These are phyloP conservation scores for Chiroxiphia lanceolata DNA, from an alignment of 2,797 vertebrate genomes.

Conservation along the genomic window DNA sequence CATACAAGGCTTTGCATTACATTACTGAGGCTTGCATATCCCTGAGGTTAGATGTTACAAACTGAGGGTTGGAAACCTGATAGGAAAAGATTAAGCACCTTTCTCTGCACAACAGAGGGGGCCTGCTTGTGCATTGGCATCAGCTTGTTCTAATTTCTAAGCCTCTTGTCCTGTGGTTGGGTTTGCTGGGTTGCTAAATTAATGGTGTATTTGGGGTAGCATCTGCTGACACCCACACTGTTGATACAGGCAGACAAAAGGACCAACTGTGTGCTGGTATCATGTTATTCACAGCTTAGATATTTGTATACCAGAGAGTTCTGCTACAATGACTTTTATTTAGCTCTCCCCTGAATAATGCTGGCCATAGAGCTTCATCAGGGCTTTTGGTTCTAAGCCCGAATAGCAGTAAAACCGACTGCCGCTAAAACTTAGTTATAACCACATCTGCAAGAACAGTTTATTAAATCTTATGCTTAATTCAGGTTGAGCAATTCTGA, in stretches of 20 bases:
- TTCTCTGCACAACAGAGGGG: background rate
- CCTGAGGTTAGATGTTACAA: background rate
- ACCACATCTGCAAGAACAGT: background rate
- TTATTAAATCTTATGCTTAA: conserved; percentile 20
- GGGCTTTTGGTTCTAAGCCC: background rate
- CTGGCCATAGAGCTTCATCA: background rate
- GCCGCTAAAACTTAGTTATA: conserved; percentile 28
- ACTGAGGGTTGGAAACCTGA: background rate
- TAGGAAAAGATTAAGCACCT: background rate
- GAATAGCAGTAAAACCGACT: background rate
- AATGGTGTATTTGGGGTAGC: background rate
- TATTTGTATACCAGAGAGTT: background rate
- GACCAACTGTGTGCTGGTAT: background rate
- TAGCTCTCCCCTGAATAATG: background rate
- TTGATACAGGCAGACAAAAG: background rate
- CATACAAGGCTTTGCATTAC: background rate
- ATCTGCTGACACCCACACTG: background rate
- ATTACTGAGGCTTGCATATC: background rate
- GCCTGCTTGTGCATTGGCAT: background rate
- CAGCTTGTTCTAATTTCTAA: background rate
- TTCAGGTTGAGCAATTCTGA: background rate
- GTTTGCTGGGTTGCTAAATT: background rate
- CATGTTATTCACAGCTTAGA: background rate
- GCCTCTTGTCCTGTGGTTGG: background rate
- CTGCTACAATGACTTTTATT: background rate